phyloP scores from a whole-genome alignment of 37 sponge, comb jelly and placozoan species.

The Halichondria panicea region DNA sequence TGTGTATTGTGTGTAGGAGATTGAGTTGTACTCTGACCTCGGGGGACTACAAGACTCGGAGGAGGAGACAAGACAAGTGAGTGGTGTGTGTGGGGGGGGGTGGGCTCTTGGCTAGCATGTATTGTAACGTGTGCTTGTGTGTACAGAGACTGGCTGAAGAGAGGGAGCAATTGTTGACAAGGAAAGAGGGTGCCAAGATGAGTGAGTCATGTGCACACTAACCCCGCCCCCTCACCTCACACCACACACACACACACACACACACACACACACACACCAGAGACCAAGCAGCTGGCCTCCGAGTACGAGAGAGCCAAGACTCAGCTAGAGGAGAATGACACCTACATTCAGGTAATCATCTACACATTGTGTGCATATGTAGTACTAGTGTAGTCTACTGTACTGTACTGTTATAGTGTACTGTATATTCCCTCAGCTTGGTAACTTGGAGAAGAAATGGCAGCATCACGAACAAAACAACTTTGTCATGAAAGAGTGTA shows the following conservation, averaged over 20 bases:
- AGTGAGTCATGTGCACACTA: constrained; percentile 36
- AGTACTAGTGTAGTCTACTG: neutral
- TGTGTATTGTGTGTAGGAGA: constrained; percentile 42
- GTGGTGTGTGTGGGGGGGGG: neutral
- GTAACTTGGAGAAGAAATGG: constrained; percentile 90
- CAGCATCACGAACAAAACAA: constrained; percentile 94
- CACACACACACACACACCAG: constrained; percentile 4
- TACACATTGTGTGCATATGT: neutral
- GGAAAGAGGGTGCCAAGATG: constrained; percentile 40
- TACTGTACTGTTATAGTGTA: neutral
- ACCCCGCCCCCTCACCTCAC: neutral
- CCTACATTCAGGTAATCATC: constrained; percentile 69
- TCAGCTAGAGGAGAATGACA: constrained; percentile 79
- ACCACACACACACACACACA: neutral
- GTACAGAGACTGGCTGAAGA: constrained; percentile 50
- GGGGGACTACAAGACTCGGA: constrained; percentile 32
- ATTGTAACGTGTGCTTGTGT: neutral
- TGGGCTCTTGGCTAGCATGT: neutral
- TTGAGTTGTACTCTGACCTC: constrained; percentile 64
- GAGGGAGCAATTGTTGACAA: constrained; percentile 37
- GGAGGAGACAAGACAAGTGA: constrained; percentile 54
- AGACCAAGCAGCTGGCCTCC: constrained; percentile 28
- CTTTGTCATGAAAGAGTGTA: constrained; percentile 94
- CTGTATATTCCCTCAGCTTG: constrained; percentile 47
- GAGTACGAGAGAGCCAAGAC: constrained; percentile 71